Conservation (phyloP, 35 echinoderm and acorn worm genomes). For the Heliocidaris erythrogramma region DNA sequence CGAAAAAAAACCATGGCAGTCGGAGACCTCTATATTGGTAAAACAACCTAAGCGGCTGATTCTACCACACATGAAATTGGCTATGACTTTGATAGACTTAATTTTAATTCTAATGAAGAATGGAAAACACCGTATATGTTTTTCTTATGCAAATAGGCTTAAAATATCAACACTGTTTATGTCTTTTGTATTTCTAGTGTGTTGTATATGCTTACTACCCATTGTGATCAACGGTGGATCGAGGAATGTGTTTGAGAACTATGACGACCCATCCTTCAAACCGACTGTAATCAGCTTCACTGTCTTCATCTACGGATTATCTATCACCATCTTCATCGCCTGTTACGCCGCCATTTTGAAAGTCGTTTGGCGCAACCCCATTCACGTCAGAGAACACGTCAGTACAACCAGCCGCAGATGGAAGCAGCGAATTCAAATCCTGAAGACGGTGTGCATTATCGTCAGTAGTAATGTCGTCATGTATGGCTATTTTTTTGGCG, state of each 20-base stretch:
- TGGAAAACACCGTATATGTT: no score
- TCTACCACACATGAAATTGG: no score
- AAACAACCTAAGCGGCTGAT: no score
- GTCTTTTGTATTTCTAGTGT: not conserved
- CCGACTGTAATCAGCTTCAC: slow-evolving; percentile 17
- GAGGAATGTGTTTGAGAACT: not conserved
- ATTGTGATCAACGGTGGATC: slow-evolving; percentile 14
- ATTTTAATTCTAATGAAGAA: no score
- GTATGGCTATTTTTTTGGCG: slow-evolving; percentile 14
- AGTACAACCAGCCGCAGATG: not conserved
- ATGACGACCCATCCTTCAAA: not conserved
- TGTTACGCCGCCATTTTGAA: slow-evolving; percentile 36
- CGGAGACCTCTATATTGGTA: no score
- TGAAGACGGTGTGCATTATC: not conserved
- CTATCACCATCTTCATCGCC: not conserved
- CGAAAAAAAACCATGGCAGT: no score
- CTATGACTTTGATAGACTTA: no score
- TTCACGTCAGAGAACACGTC: not conserved
- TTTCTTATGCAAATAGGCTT: no score
- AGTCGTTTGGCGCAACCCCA: slow-evolving; percentile 13
- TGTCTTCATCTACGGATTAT: not conserved
- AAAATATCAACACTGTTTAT: no score
- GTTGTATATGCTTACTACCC: not conserved
- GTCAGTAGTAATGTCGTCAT: not conserved
- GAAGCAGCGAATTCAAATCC: not conserved